Base-by-base conservation (phyloP, 1,140 invertebrate genomes). In the Dermatophagoides farinae region DNA sequence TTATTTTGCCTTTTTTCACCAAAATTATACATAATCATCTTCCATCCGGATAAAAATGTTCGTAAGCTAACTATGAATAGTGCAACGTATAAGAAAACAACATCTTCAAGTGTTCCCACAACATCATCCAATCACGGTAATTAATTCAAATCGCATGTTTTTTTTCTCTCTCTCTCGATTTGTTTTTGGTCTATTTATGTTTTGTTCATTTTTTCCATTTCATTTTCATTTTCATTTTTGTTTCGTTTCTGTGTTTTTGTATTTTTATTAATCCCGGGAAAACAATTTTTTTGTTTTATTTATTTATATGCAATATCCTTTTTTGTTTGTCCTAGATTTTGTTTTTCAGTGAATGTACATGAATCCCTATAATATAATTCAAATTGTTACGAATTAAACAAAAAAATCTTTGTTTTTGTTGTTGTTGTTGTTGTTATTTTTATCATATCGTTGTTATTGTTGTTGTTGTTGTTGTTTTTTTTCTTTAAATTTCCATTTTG, bases 21-120 rank as follows among this genome's bases (percentile, higher is more conserved):
- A 22, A 92, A 92, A 79, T 71, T 93, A 12, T 93, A 93, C 73
- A 93, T 96, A 67, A 93, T 96, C 65, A 72, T 96, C 43, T 80
- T 92, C 38, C 79, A 86, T 57, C 89, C 90, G 2, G 90, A 95
- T 72, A 77, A 86, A 41, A 96, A 96, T 71, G 82, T 95, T 2
- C 78, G 90, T 0, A 86, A 88, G 71, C 84, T 83, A 68, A 88
- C 92, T 78, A 90, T 91, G 86, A 73, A 72, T 62, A 68, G 64
- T 53, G 70, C 70, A 40, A 72, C 70, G 41, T 72, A 72, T 59
- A 70, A 70, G 62, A 72, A 73, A 55, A 64, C 67, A 12, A 61
- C 63, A 25, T 67, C 66, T 41, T 65, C 70, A 57, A 71, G 71
- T 18, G 67, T 68, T 41, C 67, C 66, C 2, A 64, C 65, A 20